These are phyloP conservation scores for Grammomys surdaster DNA, from an alignment of 2,113 vertebrate species.

Conservation along the genomic window DNA sequence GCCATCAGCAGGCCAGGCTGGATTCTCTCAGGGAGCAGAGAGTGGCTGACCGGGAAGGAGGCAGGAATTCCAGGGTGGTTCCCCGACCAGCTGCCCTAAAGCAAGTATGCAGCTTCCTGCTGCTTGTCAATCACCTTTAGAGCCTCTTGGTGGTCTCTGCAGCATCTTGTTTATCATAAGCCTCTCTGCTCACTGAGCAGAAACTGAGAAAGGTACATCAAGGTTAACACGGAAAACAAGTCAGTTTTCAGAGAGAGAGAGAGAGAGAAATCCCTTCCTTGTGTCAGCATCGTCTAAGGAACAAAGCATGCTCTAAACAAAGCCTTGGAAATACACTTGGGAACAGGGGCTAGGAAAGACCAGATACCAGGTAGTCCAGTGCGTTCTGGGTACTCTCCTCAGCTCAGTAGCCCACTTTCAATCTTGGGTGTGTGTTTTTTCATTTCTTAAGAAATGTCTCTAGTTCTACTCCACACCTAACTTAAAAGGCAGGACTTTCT, in stretches of 20 bases:
- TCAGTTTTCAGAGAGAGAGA: too few relatives aligned
- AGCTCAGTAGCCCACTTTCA: background rate
- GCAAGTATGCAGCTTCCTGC: background rate
- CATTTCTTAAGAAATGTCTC: background rate
- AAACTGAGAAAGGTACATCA: background rate
- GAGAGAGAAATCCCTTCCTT: background rate
- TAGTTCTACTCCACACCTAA: background rate
- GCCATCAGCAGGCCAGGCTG: background rate
- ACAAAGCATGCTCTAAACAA: background rate
- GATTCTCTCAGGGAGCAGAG: background rate
- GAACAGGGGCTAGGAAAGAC: background rate
- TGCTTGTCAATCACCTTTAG: background rate
- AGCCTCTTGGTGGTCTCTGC: background rate
- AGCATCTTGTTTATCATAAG: background rate
- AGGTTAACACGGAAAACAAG: background rate
- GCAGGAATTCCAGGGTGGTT: background rate
- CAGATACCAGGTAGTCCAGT: background rate
- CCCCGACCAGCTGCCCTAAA: background rate
- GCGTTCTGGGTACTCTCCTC: background rate
- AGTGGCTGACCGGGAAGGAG: background rate
- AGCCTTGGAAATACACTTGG: fast-evolving
- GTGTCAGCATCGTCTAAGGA: background rate
- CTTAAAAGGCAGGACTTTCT: background rate
- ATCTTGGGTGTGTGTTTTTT: background rate
- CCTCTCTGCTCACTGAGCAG: background rate